Conservation (phyloP, 2,888 invertebrate genomes). For the Idaea biselata region DNA sequence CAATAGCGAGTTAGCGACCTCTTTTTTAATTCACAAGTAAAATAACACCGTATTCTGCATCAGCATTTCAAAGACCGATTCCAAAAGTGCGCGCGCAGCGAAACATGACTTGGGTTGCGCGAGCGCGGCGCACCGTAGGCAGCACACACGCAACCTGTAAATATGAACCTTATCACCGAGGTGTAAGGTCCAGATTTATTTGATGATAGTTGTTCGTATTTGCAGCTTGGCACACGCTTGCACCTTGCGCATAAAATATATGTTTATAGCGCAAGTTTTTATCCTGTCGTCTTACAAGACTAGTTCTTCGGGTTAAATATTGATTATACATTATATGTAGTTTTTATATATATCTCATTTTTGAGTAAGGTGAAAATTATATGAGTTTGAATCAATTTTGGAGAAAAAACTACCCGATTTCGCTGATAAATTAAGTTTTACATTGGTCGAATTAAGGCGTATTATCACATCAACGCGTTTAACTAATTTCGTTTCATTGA, state of each 20-base stretch:
- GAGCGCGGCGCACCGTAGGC: constrained; percentile 12
- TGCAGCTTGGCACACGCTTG: constrained; percentile 29
- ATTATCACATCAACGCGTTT: too few relatives aligned
- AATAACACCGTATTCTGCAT: constrained; percentile 51
- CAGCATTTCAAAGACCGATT: constrained; percentile 38
- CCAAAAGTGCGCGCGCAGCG: constrained; percentile 47
- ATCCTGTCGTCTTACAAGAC: constrained; percentile 3
- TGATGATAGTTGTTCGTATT: constrained; percentile 7
- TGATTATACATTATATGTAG: background rate
- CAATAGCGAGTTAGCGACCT: background rate
- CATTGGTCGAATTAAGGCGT: too few relatives aligned
- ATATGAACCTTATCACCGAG: background rate
- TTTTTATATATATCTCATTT: background rate
- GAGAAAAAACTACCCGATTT: too few relatives aligned
- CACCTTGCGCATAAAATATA: constrained; percentile 34
- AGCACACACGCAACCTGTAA: constrained; percentile 16
- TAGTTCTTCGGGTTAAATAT: constrained; percentile 6
- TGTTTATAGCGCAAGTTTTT: constrained; percentile 16
- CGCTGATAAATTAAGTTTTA: too few relatives aligned
- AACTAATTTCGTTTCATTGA: too few relatives aligned
- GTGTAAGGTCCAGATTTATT: constrained; percentile 10
- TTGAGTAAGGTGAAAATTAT: background rate
- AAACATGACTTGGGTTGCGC: constrained; percentile 41
- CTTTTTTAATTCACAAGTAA: constrained; percentile 45
- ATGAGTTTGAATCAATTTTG: too few relatives aligned